A percentile compares a stretch with the other conserved stretches of the same genome.
Conservation (phyloP, 2,888 invertebrate species). For the Andrena camellia region DNA sequence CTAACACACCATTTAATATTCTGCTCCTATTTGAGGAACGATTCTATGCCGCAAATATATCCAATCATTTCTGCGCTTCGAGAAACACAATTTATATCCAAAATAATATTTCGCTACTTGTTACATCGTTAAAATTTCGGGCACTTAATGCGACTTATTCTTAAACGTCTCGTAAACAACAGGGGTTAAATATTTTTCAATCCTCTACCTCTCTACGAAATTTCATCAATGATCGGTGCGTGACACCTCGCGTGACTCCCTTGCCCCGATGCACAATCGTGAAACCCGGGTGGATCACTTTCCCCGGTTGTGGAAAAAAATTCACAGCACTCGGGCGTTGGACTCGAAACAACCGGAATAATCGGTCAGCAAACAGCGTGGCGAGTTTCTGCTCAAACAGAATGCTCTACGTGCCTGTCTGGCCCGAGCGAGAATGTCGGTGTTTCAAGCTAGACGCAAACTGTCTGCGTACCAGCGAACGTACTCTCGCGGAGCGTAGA, state of each 20-base stretch:
- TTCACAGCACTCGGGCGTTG: constrained; percentile 1
- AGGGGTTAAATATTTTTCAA: too few species aligned
- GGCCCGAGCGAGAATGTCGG: neutral
- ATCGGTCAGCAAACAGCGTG: constrained; percentile 14
- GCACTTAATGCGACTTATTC: too few species aligned
- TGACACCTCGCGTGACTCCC: too few species aligned
- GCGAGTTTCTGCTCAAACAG: constrained; percentile 1
- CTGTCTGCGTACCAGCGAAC: constrained; percentile 28
- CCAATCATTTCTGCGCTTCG: too few species aligned
- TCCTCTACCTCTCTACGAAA: too few species aligned
- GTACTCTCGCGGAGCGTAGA: constrained; percentile 34
- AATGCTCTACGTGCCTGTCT: neutral
- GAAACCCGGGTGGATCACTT: too few species aligned
- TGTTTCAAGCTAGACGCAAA: constrained; percentile 13
- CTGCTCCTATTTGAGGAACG: neutral
- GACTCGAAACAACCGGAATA: neutral
- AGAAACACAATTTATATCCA: too few species aligned
- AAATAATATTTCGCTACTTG: too few species aligned
- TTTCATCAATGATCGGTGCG: too few species aligned
- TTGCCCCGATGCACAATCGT: too few species aligned
- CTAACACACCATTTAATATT: neutral
- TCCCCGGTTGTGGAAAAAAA: neutral
- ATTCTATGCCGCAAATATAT: neutral
- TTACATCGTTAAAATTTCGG: too few species aligned
- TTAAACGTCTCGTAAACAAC: too few species aligned